Conservation (phyloP, 2,113 vertebrate genomes). For the Circaetus cinerascens region DNA sequence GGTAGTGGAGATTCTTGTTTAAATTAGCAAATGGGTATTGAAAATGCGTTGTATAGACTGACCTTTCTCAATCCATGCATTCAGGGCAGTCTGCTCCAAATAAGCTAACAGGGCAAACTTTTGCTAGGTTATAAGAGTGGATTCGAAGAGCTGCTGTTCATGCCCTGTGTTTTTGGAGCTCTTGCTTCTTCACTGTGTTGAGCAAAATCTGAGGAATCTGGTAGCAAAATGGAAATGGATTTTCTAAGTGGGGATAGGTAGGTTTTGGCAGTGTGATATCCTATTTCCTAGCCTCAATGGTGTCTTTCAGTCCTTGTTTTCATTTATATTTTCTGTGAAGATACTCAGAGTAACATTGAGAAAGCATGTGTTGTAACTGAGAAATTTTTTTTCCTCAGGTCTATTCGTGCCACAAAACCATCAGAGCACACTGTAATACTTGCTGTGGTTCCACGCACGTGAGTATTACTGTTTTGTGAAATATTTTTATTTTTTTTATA, state of each 20-base stretch:
- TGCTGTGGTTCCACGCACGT: constrained; percentile 85
- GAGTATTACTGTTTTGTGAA: constrained; percentile 56
- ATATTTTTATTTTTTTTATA: neutral
- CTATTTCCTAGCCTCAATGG: neutral
- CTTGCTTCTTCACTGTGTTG: neutral
- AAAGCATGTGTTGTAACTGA: neutral
- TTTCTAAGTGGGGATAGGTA: neutral
- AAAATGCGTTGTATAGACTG: neutral
- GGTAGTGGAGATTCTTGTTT: neutral
- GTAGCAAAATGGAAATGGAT: neutral
- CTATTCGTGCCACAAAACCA: constrained; percentile 86
- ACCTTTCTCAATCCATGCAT: neutral
- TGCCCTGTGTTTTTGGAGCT: neutral
- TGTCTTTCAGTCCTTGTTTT: neutral
- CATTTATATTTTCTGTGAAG: neutral
- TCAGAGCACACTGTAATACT: constrained; percentile 90
- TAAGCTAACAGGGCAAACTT: neutral
- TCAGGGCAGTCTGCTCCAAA: neutral
- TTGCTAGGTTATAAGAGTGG: neutral
- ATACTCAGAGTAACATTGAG: neutral
- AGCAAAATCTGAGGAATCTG: neutral
- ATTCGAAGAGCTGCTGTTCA: neutral
- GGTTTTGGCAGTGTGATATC: neutral
- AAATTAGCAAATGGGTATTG: neutral
- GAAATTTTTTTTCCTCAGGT: constrained; percentile 73